Evolutionary conservation across 2,797 vertebrate species (phyloP).

Genomic region (Rhinatrema bivittatum): DNA sequence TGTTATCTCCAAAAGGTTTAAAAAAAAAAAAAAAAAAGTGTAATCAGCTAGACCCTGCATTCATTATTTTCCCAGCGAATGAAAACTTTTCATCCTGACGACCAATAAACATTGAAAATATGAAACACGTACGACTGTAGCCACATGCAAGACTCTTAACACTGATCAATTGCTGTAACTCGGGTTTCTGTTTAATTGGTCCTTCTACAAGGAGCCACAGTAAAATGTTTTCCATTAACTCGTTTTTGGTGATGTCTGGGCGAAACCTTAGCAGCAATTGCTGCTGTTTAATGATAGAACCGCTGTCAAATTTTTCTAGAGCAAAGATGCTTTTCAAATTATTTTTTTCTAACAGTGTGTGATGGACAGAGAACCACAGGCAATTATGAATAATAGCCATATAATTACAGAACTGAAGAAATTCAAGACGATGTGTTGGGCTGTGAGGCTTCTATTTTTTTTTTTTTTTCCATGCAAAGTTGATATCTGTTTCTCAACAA

Average conservation of each 20-base stretch:
- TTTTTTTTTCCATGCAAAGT: conserved; percentile 44
- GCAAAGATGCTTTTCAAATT: not conserved
- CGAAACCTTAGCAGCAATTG: conserved; percentile 35
- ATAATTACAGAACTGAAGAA: conserved; percentile 51
- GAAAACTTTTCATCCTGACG: no score
- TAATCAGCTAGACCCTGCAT: conserved; percentile 4
- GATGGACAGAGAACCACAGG: conserved; percentile 32
- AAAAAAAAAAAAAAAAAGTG: not conserved
- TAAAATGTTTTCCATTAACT: conserved; percentile 16
- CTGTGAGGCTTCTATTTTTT: no score
- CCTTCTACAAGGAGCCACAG: not conserved
- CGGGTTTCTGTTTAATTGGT: conserved; percentile 15
- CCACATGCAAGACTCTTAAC: conserved; percentile 1
- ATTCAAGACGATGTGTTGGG: conserved; percentile 38
- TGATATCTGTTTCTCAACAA: conserved; percentile 60
- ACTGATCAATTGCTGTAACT: conserved; percentile 1
- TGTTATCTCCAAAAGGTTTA: no score
- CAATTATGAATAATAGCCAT: conserved; percentile 37
- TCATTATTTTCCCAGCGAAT: no score
- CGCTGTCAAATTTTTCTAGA: no score
- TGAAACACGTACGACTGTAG: no score
- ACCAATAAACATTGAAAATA: no score
- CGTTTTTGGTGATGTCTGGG: conserved; percentile 29
- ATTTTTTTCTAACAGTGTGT: not conserved
- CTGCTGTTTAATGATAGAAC: conserved; percentile 23